A percentile compares a stretch with the other conserved stretches of the same genome.
Evolutionary conservation across 1,140 invertebrate species (phyloP).

Genomic region (Euura lappo): DNA sequence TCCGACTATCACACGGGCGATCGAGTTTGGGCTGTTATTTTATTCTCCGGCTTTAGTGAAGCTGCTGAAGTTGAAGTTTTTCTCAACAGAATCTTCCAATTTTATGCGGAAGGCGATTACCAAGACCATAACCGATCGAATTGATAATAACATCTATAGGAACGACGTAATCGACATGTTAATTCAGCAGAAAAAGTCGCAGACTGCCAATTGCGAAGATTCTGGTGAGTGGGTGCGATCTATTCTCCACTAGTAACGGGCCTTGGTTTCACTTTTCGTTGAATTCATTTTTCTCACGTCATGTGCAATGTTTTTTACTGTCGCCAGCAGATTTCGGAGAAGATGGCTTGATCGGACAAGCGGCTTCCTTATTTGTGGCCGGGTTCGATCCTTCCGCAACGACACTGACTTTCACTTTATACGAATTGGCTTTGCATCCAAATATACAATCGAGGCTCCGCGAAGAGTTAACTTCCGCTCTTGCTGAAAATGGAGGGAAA

Average conservation of each 20-base stretch:
- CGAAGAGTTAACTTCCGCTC: slow-evolving; percentile 60
- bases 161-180: slow-evolving; percentile 66
- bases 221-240: slow-evolving; percentile 10
- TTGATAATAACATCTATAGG: slow-evolving; percentile 44
- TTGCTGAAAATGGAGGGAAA: slow-evolving; percentile 49
- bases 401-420: slow-evolving; percentile 61
- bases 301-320: too few species aligned
- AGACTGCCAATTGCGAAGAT: slow-evolving; percentile 43
- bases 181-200: slow-evolving; percentile 56
- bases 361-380: slow-evolving; percentile 63
- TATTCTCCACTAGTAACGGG: too few species aligned
- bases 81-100: slow-evolving; percentile 28
- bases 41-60: slow-evolving; percentile 31
- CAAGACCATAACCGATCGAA: slow-evolving; percentile 38
- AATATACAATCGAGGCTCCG: slow-evolving; percentile 61
- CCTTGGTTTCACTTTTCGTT: too few species aligned
- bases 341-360: slow-evolving; percentile 45
- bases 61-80: slow-evolving; percentile 31
- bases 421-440: slow-evolving; percentile 62
- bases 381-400: slow-evolving; percentile 71
- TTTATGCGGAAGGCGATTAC: slow-evolving; percentile 44
- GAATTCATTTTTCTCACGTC: too few species aligned
- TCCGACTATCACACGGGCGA: slow-evolving; percentile 46
- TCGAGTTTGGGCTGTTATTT: slow-evolving; percentile 27
- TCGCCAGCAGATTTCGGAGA: slow-evolving; percentile 5